Conservation (phyloP, 2,888 invertebrate genomes). For the Julus scanicus region DNA sequence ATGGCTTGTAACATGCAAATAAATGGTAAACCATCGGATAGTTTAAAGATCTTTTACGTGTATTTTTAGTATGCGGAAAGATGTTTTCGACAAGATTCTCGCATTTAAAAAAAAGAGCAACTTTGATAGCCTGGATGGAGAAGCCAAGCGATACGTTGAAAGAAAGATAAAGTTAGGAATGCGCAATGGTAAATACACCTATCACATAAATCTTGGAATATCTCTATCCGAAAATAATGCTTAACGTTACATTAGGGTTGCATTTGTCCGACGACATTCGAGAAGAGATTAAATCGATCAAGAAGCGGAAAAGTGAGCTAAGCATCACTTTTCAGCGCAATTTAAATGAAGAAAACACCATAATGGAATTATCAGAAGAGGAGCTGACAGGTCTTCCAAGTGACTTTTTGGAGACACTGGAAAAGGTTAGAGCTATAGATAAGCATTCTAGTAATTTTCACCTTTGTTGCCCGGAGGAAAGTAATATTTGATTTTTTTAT, state of each 20-base stretch:
- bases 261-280: constrained; percentile 66
- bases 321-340: constrained; percentile 67
- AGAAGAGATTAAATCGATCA: constrained; percentile 66
- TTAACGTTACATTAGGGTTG: constrained; percentile 63
- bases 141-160: constrained; percentile 66
- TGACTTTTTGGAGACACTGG: constrained; percentile 63
- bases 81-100: constrained; percentile 67
- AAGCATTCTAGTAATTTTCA: background rate
- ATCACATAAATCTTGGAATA: background rate
- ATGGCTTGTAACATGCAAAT: constrained; percentile 56
- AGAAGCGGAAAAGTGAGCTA: constrained; percentile 67
- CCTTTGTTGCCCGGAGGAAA: background rate
- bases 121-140: constrained; percentile 62
- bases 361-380: constrained; percentile 67
- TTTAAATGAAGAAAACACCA: constrained; percentile 68
- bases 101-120: constrained; percentile 62
- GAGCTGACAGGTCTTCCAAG: constrained; percentile 65
- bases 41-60: constrained; percentile 49
- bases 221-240: background rate
- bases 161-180: constrained; percentile 66
- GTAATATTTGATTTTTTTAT: constrained; percentile 23
- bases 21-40: background rate
- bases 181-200: constrained; percentile 65
- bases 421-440: constrained; percentile 60
- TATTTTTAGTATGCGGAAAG: constrained; percentile 66